A percentile compares a stretch with the other conserved stretches of the same genome.
Evolutionary conservation across 1,140 invertebrate genomes (phyloP).

Genomic region (Planococcus citri): DNA sequence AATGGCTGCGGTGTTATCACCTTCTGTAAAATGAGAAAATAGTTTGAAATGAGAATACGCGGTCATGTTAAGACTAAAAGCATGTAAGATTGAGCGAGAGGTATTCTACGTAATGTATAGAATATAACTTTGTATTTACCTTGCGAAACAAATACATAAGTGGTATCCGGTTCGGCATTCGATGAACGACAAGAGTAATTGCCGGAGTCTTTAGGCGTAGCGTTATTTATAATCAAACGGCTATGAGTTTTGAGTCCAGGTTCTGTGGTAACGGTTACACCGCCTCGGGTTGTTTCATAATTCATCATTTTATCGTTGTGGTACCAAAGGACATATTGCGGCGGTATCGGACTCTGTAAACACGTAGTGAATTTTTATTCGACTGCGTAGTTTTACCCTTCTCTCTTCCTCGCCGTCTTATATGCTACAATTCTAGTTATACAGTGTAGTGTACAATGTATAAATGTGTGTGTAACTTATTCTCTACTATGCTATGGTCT

Average conservation of each 20-base stretch:
- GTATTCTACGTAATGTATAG: too few relatives aligned
- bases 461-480: too few relatives aligned
- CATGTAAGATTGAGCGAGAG: too few relatives aligned
- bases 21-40: constrained; percentile 27
- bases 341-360: constrained; percentile 73
- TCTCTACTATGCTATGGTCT: too few relatives aligned
- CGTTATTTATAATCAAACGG: constrained; percentile 65
- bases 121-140: too few relatives aligned
- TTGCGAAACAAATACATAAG: constrained; percentile 81
- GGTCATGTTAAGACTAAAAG: too few relatives aligned
- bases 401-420: too few relatives aligned
- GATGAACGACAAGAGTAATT: constrained; percentile 83
- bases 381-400: not conserved
- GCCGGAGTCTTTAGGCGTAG: constrained; percentile 70
- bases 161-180: constrained; percentile 76
- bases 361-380: constrained; percentile 17
- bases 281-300: constrained; percentile 70
- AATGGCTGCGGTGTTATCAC: constrained; percentile 31
- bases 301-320: constrained; percentile 87
- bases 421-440: too few relatives aligned
- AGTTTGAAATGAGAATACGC: too few relatives aligned
- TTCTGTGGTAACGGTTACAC: constrained; percentile 72
- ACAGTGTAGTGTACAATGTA: too few relatives aligned
- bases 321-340: constrained; percentile 84
- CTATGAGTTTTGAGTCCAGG: constrained; percentile 65